phyloP scores from a whole-genome alignment of 2,113 vertebrate species.

The Chaenocephalus aceratus region DNA sequence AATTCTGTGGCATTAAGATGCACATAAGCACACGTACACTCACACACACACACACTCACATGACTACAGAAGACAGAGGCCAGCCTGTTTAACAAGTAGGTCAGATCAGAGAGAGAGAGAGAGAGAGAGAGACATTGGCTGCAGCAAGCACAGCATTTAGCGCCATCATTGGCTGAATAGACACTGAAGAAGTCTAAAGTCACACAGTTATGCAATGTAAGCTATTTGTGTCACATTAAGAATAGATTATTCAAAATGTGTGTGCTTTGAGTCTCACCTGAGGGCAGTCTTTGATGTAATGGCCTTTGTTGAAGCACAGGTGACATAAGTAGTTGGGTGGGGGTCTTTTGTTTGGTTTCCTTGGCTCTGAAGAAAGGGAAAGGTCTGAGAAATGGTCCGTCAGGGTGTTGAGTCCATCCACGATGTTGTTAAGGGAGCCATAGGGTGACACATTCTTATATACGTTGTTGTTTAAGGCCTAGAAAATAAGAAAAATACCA shows the following conservation, averaged over 20 bases:
- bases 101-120: slow-evolving; percentile 67
- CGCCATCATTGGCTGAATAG: slow-evolving; percentile 39
- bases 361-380: slow-evolving; percentile 93
- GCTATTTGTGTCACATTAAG: neutral
- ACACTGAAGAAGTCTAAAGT: neutral
- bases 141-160: slow-evolving; percentile 35
- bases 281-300: slow-evolving; percentile 99
- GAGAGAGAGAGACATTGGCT: slow-evolving; percentile 47
- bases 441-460: slow-evolving; percentile 97
- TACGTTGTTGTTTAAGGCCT: slow-evolving; percentile 94
- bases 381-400: slow-evolving; percentile 99
- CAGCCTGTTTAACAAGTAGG: slow-evolving; percentile 83
- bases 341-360: slow-evolving; percentile 98
- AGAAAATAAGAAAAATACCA: slow-evolving; percentile 49
- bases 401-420: slow-evolving; percentile 96
- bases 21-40: slow-evolving; percentile 46
- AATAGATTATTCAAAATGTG: slow-evolving; percentile 1
- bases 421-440: slow-evolving; percentile 98
- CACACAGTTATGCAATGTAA: slow-evolving; percentile 8
- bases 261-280: slow-evolving; percentile 88
- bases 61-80: slow-evolving; percentile 81
- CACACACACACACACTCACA: slow-evolving; percentile 64
- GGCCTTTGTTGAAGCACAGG: slow-evolving; percentile 99
- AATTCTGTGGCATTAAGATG: slow-evolving; percentile 56
- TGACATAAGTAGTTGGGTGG: slow-evolving; percentile 99